phyloP scores from a whole-genome alignment of 1,140 invertebrate species.

The Dermatophagoides farinae region DNA sequence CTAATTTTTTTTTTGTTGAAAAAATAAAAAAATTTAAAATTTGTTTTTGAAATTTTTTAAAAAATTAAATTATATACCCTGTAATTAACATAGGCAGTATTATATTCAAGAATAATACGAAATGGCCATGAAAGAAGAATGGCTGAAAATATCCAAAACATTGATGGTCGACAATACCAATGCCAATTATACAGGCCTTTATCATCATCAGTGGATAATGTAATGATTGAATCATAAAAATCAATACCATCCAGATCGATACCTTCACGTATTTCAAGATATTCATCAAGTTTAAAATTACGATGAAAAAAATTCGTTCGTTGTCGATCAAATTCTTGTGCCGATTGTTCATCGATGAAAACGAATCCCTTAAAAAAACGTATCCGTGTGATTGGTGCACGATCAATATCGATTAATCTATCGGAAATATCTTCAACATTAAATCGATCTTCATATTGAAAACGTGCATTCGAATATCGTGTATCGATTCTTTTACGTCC shows the following conservation, averaged over 20 bases:
- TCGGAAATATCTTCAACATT: too few relatives aligned
- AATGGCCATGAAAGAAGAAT: constrained; percentile 62
- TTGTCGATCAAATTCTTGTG: constrained; percentile 56
- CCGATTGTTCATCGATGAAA: constrained; percentile 20
- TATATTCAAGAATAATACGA: constrained; percentile 56
- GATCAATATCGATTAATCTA: too few relatives aligned
- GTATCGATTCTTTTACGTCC: not conserved
- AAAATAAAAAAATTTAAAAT: constrained; percentile 18
- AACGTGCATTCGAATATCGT: not conserved
- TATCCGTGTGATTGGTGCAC: too few relatives aligned
- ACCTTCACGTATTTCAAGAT: constrained; percentile 71
- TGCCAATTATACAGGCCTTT: constrained; percentile 34
- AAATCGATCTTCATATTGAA: not conserved
- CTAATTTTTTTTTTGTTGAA: too few relatives aligned
- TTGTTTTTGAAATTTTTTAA: not conserved
- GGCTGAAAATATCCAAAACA: constrained; percentile 53
- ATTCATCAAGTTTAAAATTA: constrained; percentile 57
- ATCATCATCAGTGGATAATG: constrained; percentile 43
- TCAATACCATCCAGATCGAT: constrained; percentile 53
- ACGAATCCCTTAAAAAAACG: constrained; percentile 18
- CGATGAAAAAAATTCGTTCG: constrained; percentile 53
- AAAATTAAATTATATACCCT: constrained; percentile 16
- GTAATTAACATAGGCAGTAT: constrained; percentile 57
- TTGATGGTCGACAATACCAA: constrained; percentile 43
- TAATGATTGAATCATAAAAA: constrained; percentile 45